Conservation (phyloP, 2,113 vertebrate species). For the Apus apus region DNA sequence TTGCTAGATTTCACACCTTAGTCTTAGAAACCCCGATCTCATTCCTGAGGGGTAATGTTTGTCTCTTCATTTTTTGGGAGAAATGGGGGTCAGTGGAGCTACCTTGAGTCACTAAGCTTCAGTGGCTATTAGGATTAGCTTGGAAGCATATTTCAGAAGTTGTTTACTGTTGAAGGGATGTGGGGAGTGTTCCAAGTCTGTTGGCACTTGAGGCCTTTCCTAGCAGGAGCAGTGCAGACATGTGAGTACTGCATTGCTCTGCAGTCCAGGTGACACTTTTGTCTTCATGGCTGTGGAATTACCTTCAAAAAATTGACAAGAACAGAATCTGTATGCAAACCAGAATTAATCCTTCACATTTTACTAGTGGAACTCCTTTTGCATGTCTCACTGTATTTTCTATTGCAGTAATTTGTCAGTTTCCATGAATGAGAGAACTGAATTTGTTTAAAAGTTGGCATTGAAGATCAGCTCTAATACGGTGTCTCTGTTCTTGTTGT, state of each 20-base stretch:
- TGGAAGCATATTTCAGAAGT: background rate
- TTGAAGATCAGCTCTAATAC: background rate
- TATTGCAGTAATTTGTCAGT: background rate
- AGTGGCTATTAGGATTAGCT: background rate
- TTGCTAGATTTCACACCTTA: background rate
- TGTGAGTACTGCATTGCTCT: slow-evolving; percentile 35
- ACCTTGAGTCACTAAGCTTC: background rate
- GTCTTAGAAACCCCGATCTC: background rate
- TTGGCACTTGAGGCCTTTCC: background rate
- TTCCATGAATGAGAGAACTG: background rate
- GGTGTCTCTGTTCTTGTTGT: background rate
- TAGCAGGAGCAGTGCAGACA: background rate
- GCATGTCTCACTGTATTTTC: background rate
- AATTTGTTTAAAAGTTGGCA: background rate
- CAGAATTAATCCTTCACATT: background rate
- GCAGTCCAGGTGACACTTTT: background rate
- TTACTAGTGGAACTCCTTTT: background rate
- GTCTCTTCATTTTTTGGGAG: background rate
- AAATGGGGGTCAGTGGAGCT: background rate
- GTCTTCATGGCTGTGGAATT: background rate
- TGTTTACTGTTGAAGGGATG: background rate
- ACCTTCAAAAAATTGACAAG: background rate
- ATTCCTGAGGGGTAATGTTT: background rate
- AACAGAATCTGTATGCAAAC: fast-evolving
- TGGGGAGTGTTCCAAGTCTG: slow-evolving; percentile 2